phyloP scores from a whole-genome alignment of 1,140 invertebrate species.

The Cyrtorhinus lividipennis region DNA sequence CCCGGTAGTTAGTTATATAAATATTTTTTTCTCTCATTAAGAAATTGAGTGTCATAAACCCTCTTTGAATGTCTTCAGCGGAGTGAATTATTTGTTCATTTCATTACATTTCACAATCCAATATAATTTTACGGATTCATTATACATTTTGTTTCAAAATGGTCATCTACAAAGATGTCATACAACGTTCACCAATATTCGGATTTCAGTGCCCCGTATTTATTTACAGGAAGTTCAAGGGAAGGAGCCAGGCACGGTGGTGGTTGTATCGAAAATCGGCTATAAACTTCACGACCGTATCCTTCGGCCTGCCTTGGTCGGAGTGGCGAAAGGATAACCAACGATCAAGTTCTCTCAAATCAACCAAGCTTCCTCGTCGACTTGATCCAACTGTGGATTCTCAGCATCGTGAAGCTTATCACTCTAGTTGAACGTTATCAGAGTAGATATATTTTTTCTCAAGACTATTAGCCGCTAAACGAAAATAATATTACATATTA shows the following conservation, averaged over 20 bases:
- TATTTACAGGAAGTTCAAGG: constrained; percentile 57
- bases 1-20: too few relatives aligned
- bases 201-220: constrained; percentile 24
- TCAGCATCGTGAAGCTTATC: not conserved
- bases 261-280: constrained; percentile 86
- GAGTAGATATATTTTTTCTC: too few relatives aligned
- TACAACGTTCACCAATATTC: too few relatives aligned
- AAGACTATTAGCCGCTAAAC: too few relatives aligned
- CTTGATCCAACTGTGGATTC: not conserved
- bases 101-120: too few relatives aligned
- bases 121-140: not conserved
- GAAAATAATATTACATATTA: not conserved
- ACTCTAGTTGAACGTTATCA: too few relatives aligned
- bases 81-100: too few relatives aligned
- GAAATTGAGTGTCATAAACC: too few relatives aligned
- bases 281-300: constrained; percentile 89
- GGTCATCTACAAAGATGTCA: not conserved
- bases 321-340: constrained; percentile 57
- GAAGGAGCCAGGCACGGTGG: constrained; percentile 70
- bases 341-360: constrained; percentile 23
- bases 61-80: too few relatives aligned
- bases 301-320: constrained; percentile 89
- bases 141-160: not conserved
- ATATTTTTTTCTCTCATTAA: too few relatives aligned
- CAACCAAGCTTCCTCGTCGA: not conserved